A percentile compares a stretch with the other conserved stretches of the same genome.
phyloP scores from a whole-genome alignment of 2,888 invertebrate species.

The Microdon myrmicae region DNA sequence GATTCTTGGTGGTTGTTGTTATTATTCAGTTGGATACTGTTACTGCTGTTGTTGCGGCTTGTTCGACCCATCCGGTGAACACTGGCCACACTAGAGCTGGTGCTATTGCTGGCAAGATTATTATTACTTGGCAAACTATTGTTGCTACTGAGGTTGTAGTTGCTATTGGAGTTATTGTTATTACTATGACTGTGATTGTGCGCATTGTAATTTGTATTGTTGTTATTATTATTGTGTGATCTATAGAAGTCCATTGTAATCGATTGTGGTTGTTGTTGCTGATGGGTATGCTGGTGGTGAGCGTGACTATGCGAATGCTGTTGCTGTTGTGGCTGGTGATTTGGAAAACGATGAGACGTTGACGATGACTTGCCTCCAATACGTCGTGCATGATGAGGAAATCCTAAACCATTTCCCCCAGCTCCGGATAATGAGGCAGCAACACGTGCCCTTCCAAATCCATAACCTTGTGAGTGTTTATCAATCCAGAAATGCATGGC shows the following conservation, averaged over 20 bases:
- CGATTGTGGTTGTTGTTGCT: constrained; percentile 53
- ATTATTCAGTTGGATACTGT: constrained; percentile 50
- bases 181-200: constrained; percentile 52
- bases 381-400: constrained; percentile 67
- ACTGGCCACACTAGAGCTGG: constrained; percentile 56
- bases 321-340: constrained; percentile 55
- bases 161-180: constrained; percentile 42
- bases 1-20: constrained; percentile 49
- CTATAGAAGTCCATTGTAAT: constrained; percentile 49
- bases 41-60: constrained; percentile 47
- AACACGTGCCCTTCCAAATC: constrained; percentile 78
- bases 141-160: constrained; percentile 40
- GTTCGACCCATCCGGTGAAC: constrained; percentile 40
- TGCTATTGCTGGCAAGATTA: constrained; percentile 43
- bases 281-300: constrained; percentile 37
- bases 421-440: constrained; percentile 75
- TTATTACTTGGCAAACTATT: constrained; percentile 36
- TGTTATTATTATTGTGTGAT: constrained; percentile 53
- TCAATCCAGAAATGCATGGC: constrained; percentile 91
- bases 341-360: constrained; percentile 75
- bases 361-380: constrained; percentile 69
- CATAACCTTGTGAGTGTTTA: constrained; percentile 81
- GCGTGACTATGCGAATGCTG: constrained; percentile 32
- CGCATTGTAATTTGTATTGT: too few species aligned
- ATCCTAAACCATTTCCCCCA: constrained; percentile 69